Conservation (phyloP, 1,140 invertebrate species). For the Gryllus bimaculatus region DNA sequence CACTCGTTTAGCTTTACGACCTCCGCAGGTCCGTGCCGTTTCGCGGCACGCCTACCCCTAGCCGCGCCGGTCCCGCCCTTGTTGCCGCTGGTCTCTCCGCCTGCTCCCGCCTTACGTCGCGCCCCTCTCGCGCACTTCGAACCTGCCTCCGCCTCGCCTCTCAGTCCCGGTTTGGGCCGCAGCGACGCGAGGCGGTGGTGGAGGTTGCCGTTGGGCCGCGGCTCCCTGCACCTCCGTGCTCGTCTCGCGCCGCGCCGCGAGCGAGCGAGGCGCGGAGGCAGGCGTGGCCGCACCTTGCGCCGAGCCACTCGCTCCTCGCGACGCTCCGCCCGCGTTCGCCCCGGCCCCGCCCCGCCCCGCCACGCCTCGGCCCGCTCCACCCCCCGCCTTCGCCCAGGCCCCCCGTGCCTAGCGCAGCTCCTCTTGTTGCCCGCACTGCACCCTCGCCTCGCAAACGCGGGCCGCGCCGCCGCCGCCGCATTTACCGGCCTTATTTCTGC, state of each 20-base stretch:
- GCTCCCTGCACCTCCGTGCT: too few relatives aligned
- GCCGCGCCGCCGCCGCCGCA: slow-evolving; percentile 5
- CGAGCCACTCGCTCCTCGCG: not conserved
- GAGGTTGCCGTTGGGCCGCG: too few relatives aligned
- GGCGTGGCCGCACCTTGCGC: not conserved
- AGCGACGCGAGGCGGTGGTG: too few relatives aligned
- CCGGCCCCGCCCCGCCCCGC: not conserved
- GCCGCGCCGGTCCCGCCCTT: not conserved
- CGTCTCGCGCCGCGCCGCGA: not conserved
- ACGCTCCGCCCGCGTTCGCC: not conserved
- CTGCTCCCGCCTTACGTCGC: not conserved
- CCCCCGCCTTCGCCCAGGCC: not conserved
- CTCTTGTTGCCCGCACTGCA: not conserved
- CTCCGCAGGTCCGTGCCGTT: not conserved
- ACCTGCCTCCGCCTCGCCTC: not conserved
- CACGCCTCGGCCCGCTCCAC: not conserved
- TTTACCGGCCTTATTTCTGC: slow-evolving; percentile 21
- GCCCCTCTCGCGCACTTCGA: not conserved
- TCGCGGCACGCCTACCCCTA: not conserved
- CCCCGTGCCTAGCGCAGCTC: not conserved
- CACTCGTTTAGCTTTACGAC: slow-evolving; percentile 4
- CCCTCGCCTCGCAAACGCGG: not conserved
- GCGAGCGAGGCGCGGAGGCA: not conserved
- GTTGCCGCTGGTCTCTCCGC: not conserved
- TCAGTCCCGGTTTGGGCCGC: too few relatives aligned